A percentile compares a stretch with the other conserved stretches of the same genome.
Conservation (phyloP, 2,888 invertebrate species). For the Lingula anatina region DNA sequence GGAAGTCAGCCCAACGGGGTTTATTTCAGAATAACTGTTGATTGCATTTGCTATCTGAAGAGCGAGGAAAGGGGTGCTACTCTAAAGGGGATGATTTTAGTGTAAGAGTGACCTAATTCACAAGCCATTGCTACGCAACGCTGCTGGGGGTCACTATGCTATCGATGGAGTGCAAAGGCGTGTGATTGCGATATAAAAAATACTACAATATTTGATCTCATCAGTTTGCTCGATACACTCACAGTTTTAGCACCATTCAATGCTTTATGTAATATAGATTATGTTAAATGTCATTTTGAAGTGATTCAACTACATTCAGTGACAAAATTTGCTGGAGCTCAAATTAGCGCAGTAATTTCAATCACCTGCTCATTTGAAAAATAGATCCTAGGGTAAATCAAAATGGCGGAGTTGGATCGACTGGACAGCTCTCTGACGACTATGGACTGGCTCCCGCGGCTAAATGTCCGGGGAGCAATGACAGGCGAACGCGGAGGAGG, state of each 20-base stretch:
- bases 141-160: constrained; percentile 29
- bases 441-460: constrained; percentile 56
- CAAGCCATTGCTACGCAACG: constrained; percentile 35
- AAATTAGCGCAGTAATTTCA: constrained; percentile 9
- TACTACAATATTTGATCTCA: constrained; percentile 2
- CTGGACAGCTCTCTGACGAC: constrained; percentile 55
- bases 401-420: constrained; percentile 53
- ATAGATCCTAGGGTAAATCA: constrained; percentile 11
- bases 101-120: constrained; percentile 28
- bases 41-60: no score
- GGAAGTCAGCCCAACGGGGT: no score
- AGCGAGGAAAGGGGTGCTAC: no score
- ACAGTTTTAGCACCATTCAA: no score
- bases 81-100: no score
- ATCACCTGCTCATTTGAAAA: constrained; percentile 11
- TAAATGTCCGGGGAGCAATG: constrained; percentile 49
- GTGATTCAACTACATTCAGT: no score
- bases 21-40: no score
- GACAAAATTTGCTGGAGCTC: no score
- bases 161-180: constrained; percentile 11
- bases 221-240: no score
- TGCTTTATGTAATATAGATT: no score
- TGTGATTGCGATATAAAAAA: constrained; percentile 10
- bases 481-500: constrained; percentile 28
- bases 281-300: no score